phyloP scores from a whole-genome alignment of 2,797 vertebrate species.

The Lepidocolaptes lacrymiger region DNA sequence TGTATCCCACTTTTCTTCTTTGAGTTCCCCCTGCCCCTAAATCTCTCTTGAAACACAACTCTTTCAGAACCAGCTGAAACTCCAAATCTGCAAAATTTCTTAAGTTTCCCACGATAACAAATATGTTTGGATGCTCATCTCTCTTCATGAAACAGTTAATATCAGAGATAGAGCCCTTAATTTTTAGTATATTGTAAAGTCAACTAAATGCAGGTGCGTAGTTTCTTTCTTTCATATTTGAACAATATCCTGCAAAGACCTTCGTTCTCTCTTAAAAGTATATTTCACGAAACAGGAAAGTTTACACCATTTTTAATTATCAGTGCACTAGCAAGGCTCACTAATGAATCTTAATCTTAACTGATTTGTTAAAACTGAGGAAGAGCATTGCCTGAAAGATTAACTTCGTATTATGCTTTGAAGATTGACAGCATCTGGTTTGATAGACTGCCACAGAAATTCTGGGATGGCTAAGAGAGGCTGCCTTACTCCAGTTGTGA shows the following conservation, averaged over 20 bases:
- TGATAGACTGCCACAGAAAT: neutral
- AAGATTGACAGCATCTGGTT: conserved; percentile 24
- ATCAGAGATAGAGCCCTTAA: neutral
- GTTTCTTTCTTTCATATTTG: neutral
- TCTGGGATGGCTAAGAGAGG: neutral
- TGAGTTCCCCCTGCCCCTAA: neutral
- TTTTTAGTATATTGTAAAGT: neutral
- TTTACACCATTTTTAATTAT: neutral
- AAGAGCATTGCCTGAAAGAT: conserved; percentile 2
- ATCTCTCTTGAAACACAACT: neutral
- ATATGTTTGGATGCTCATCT: neutral
- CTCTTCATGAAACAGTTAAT: neutral
- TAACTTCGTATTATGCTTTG: neutral
- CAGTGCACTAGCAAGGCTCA: neutral
- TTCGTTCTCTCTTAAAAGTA: neutral
- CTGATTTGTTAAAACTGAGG: neutral
- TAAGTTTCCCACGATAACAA: neutral
- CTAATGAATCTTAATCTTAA: neutral
- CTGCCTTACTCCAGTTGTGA: neutral
- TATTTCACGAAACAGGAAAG: neutral
- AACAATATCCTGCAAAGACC: neutral
- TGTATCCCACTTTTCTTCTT: neutral
- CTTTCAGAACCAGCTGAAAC: neutral
- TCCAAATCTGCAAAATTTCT: neutral
- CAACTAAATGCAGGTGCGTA: neutral